These are phyloP conservation scores for Isotomurus palustris DNA, from an alignment of 2,888 invertebrate species.

Conservation along the genomic window DNA sequence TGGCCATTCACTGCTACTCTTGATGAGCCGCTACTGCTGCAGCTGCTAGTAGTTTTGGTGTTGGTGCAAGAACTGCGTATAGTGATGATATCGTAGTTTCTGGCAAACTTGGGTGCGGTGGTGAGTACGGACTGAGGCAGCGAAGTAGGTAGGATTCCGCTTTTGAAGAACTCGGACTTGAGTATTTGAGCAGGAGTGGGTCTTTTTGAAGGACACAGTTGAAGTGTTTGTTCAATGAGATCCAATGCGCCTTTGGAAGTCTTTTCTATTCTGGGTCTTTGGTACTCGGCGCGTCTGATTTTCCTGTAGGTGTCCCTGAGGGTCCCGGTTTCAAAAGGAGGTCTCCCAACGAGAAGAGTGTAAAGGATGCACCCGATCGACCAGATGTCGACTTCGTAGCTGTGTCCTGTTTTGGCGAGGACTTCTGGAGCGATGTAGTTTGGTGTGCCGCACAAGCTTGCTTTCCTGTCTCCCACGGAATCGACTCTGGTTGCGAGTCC, in stretches of 20 bases:
- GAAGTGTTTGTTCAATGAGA: constrained; percentile 76
- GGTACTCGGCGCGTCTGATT: constrained; percentile 93
- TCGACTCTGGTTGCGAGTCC: constrained; percentile 92
- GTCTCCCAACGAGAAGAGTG: constrained; percentile 93
- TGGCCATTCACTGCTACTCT: too few relatives aligned
- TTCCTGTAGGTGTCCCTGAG: constrained; percentile 92
- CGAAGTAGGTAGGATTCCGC: constrained; percentile 68
- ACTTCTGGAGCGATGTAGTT: constrained; percentile 99
- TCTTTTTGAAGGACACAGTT: constrained; percentile 73
- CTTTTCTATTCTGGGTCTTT: constrained; percentile 58
- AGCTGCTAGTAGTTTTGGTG: too few relatives aligned
- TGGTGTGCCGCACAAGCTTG: constrained; percentile 97
- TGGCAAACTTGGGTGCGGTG: constrained; percentile 87
- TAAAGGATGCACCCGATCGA: constrained; percentile 99
- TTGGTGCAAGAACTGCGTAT: too few relatives aligned
- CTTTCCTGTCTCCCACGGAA: constrained; percentile 75
- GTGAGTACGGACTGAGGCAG: constrained; percentile 91
- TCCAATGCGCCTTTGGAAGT: constrained; percentile 51
- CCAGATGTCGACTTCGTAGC: constrained; percentile 99
- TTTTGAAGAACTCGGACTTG: constrained; percentile 68
- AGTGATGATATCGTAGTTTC: too few relatives aligned
- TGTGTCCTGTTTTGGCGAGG: constrained; percentile 92
- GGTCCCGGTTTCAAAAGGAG: constrained; percentile 94
- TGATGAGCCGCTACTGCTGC: too few relatives aligned
- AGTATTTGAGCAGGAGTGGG: constrained; percentile 73